A percentile compares a stretch with the other conserved stretches of the same genome.
These are phyloP conservation scores for Clamator glandarius DNA, from an alignment of 2,797 vertebrate genomes.

Conservation along the genomic window DNA sequence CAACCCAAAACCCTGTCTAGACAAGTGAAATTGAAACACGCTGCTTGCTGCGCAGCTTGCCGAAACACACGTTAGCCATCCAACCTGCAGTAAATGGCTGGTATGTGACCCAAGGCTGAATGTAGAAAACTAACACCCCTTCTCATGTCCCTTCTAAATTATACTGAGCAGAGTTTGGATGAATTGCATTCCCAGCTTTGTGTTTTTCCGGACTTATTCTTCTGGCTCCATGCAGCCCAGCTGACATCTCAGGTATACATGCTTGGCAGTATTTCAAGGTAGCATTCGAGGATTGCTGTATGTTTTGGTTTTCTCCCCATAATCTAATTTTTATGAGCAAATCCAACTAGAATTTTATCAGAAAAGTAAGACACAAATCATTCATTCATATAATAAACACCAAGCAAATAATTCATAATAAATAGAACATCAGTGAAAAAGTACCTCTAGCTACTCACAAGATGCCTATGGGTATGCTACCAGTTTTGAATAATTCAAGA, in stretches of 20 bases:
- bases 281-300: not conserved
- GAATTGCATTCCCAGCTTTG: not conserved
- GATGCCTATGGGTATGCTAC: not conserved
- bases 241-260: not conserved
- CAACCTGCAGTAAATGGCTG: not conserved
- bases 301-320: not conserved
- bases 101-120: not conserved
- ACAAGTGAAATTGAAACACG: conserved; percentile 48
- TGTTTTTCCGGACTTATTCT: conserved; percentile 11
- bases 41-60: conserved; percentile 18
- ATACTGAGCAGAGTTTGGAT: not conserved
- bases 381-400: not conserved
- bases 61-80: not conserved
- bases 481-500: conserved; percentile 15
- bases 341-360: not conserved
- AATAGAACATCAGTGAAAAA: not conserved
- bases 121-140: not conserved
- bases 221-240: not conserved
- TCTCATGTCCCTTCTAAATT: not conserved
- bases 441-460: not conserved
- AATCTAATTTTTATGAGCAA: not conserved
- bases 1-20: conserved; percentile 55
- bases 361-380: not conserved
- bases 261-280: not conserved
- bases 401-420: not conserved